Base-by-base conservation (phyloP, 2,113 vertebrate species). In the Naja naja region DNA sequence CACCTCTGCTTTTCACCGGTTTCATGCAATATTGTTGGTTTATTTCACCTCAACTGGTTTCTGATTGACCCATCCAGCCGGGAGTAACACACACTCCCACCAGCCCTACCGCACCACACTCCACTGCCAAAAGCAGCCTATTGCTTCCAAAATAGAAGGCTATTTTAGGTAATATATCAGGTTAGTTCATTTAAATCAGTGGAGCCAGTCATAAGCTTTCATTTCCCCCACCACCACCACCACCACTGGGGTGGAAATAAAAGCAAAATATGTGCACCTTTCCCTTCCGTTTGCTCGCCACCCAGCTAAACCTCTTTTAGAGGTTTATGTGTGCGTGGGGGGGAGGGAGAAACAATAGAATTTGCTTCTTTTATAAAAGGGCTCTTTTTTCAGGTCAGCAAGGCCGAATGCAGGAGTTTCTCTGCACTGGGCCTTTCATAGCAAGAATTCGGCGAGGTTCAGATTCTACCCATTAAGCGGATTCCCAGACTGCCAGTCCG, bases 391-490 rank as follows among this genome's bases (percentile, higher is more conserved):
- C 7, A 93, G 89, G 58, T 81, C 81, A 89, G 64, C 2, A 5
- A 81, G 88, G 93, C 5, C 5, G 14, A 4, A 34, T 18, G 16
- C 11, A n/a, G 53, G 58, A 94, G 81, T 30, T 85, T 43, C 64
- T 53, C 64, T 53, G 4, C 0, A 12, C 56, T 93, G 93, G 94
- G 95, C 93, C 91, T 96, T 94, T 90, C 90, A 55, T 43, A 1
- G 11, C 54, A 27, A 49, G 5, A 39, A 89, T 34, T 47, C 14
- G 94, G 53, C 88, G 87, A 94, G 74, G 25, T 91, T 93, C 69
- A 34, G n/a, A 39, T 74, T 52, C 88, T 93, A 81, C 88, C 91
- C 94, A 39, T 54, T 23, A 91, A 27, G 93, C 93, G 43, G 89
- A 81, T 86, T 58, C 81, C 34, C 60, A 90, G 88, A 25, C 0